Percentiles rank a stretch among this genome's conserved stretches.
These are phyloP conservation scores for Coelogynopora nodosa DNA, from an alignment of 2,888 invertebrate genomes.

Conservation along the genomic window DNA sequence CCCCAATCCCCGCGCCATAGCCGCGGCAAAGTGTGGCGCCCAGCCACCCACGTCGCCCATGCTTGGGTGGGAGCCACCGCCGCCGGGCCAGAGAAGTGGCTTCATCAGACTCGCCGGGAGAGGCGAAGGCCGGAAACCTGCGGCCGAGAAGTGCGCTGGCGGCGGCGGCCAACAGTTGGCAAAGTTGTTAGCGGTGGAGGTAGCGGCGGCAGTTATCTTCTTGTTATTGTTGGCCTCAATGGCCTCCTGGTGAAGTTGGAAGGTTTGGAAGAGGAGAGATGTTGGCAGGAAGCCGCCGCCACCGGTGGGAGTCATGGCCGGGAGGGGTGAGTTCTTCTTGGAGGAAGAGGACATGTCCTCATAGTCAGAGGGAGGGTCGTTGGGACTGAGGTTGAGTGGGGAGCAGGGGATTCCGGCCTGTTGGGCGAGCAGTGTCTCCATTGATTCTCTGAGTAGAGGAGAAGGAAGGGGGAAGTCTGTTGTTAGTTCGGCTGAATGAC, in stretches of 20 bases:
- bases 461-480: not conserved
- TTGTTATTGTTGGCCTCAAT: not conserved
- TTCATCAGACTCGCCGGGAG: not conserved
- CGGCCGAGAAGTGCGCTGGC: too few species aligned
- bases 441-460: not conserved
- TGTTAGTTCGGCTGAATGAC: too few species aligned
- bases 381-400: not conserved
- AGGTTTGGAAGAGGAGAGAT: not conserved
- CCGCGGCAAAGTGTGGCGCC: too few species aligned
- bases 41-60: too few species aligned
- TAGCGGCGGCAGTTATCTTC: too few species aligned
- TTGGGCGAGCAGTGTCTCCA: not conserved
- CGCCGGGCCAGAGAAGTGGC: not conserved
- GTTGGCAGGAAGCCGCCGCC: not conserved
- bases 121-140: too few species aligned
- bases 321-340: not conserved
- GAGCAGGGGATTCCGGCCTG: not conserved
- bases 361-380: not conserved
- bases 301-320: not conserved
- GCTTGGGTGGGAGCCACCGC: not conserved
- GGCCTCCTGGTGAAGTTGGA: not conserved
- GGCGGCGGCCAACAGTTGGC: too few species aligned
- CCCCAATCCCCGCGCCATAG: too few species aligned
- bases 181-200: too few species aligned
- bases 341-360: not conserved